Evolutionary conservation across 1,140 invertebrate genomes (phyloP), one percentile per base, ranked within the genome.

Genomic region (Lepidotrigona ventralis): DNA sequence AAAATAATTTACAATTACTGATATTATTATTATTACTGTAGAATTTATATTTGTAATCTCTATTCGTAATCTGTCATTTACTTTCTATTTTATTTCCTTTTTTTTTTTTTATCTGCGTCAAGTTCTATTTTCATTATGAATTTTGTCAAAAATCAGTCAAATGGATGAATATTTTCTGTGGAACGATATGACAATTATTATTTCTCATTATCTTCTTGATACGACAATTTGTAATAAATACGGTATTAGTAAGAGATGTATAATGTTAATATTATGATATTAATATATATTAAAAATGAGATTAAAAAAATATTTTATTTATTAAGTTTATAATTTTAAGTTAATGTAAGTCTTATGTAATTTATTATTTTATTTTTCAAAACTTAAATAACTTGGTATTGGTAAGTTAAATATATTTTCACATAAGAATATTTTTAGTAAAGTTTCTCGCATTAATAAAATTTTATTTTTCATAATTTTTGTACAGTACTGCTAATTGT

Each of bases 331-430:
- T 26, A 17, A 23, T 73, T 5, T 74, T 21, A 8, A n/a, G n/a
- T 77, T n/a, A 72, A 29, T 60, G 29, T 54, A 60, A 46, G 56
- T n/a, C 66, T 76, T 69, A 69, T 76, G 26, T 75, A 76, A 77
- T 77, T 77, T 82, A 33, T 82, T 74, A 26, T 81, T 70, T 70
- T n/a, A 69, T 77, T 82, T 82, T 82, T n/a, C 64, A 78, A 82
- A 70, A 51, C 26, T n/a, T 70, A 46, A 77, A 77, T 39, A 21
- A 51, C 15, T 33, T 39, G 11, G 23, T 56, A 12, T 33, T 53
- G 73, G 80, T 82, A 77, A 82, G 80, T 77, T 69, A 33, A 46
- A 58, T n/a, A 9, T 33, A 26, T 26, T 33, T 33, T 70, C 19
- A 21, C 0, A 2, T 5, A 66, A 46, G 17, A 46, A 17, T 39